Conservation (phyloP, 1,140 invertebrate species). For the Zeugodacus cucurbitae region DNA sequence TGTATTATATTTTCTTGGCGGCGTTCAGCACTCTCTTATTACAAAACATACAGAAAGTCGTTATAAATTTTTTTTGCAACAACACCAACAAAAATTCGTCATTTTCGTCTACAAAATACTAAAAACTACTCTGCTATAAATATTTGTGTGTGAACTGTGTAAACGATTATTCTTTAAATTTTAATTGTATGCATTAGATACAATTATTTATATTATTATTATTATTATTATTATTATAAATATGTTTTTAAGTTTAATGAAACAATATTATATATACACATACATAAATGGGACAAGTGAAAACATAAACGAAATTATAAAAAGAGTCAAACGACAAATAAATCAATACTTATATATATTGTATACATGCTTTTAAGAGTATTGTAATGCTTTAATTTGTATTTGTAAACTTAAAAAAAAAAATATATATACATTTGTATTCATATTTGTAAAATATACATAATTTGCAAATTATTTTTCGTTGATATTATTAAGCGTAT, state of each 20-base stretch:
- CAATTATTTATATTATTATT: constrained; percentile 35
- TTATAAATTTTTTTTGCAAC: background rate
- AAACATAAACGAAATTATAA: background rate
- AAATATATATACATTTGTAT: background rate
- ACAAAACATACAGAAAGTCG: background rate
- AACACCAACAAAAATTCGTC: background rate
- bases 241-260: constrained; percentile 31
- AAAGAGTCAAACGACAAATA: background rate
- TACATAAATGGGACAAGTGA: background rate
- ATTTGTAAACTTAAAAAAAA: constrained; percentile 4
- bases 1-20: background rate
- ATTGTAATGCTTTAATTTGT: constrained; percentile 14
- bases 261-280: constrained; percentile 17
- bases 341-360: background rate
- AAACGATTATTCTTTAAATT: background rate
- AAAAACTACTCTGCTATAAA: background rate
- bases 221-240: constrained; percentile 22
- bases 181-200: background rate
- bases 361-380: background rate
- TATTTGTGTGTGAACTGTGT: background rate
- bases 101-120: too few relatives aligned
- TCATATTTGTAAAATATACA: background rate
- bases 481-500: constrained; percentile 17
- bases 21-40: background rate
- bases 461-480: background rate